These are phyloP conservation scores for Phrynosoma blainvillii DNA, from an alignment of 2,113 vertebrate species.

Conservation along the genomic window DNA sequence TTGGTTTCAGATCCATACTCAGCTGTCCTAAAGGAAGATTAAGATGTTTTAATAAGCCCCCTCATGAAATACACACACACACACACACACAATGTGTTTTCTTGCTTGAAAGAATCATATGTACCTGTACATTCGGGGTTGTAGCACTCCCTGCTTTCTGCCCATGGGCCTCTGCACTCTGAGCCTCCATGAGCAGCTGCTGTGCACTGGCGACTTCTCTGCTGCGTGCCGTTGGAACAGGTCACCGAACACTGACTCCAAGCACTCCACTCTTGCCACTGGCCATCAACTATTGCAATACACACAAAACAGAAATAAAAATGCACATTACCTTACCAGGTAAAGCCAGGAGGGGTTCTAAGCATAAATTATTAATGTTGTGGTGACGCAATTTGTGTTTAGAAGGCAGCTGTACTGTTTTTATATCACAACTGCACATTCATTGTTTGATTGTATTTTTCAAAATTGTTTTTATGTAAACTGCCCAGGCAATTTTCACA, in stretches of 20 bases:
- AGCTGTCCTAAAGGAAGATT: neutral
- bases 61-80: neutral
- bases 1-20: neutral
- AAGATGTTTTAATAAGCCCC: neutral
- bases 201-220: slow-evolving; percentile 93
- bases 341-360: rapidly evolving
- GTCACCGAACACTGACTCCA: slow-evolving; percentile 99
- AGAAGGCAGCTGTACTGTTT: neutral
- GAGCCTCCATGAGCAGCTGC: slow-evolving; percentile 95
- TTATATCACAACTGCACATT: neutral
- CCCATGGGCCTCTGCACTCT: slow-evolving; percentile 96
- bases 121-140: slow-evolving; percentile 97
- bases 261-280: slow-evolving; percentile 98
- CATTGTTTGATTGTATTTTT: neutral
- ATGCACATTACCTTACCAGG: slow-evolving; percentile 52
- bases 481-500: no score
- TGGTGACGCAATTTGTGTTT: rapidly evolving
- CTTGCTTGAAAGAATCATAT: slow-evolving; percentile 1
- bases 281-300: slow-evolving; percentile 88
- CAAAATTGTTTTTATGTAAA: no score
- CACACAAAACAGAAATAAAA: slow-evolving; percentile 59
- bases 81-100: no score
- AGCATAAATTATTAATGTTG: neutral
- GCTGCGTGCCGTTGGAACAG: slow-evolving; percentile 97
- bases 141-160: slow-evolving; percentile 95